Percentiles rank a stretch among this genome's conserved stretches.
These are phyloP conservation scores for Pinctada fucata DNA, from an alignment of 2,888 invertebrate species.

Conservation along the genomic window DNA sequence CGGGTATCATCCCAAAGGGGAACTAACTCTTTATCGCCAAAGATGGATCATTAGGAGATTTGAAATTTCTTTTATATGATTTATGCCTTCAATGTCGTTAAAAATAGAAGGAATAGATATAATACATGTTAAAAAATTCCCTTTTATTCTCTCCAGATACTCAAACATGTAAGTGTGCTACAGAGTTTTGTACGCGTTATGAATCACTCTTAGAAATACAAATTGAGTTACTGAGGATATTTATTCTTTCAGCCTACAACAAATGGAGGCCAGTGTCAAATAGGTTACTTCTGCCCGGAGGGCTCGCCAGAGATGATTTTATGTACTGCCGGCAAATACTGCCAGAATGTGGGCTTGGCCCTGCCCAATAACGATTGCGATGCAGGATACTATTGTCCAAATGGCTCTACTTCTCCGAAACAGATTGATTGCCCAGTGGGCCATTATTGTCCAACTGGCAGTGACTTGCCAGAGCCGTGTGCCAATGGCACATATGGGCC, in stretches of 20 bases:
- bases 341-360: slow-evolving; percentile 62
- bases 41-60: too few species aligned
- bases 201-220: too few species aligned
- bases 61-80: too few species aligned
- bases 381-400: slow-evolving; percentile 68
- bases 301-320: slow-evolving; percentile 62
- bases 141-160: too few species aligned
- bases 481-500: slow-evolving; percentile 72
- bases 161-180: too few species aligned
- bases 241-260: slow-evolving; percentile 60
- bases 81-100: too few species aligned
- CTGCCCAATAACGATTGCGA: slow-evolving; percentile 66
- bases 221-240: too few species aligned
- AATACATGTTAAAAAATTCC: too few species aligned
- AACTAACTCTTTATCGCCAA: too few species aligned
- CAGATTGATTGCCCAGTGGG: slow-evolving; percentile 63
- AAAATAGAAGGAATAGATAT: too few species aligned
- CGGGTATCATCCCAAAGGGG: too few species aligned
- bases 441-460: slow-evolving; percentile 66
- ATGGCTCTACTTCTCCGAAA: slow-evolving; percentile 55
- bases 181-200: too few species aligned
- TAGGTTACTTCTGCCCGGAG: slow-evolving; percentile 70
- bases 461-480: slow-evolving; percentile 65
- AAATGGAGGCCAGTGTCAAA: slow-evolving; percentile 69
- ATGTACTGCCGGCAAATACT: slow-evolving; percentile 73